Evolutionary conservation across 2,888 invertebrate genomes (phyloP).

Genomic region (Cremastinae sp.): DNA sequence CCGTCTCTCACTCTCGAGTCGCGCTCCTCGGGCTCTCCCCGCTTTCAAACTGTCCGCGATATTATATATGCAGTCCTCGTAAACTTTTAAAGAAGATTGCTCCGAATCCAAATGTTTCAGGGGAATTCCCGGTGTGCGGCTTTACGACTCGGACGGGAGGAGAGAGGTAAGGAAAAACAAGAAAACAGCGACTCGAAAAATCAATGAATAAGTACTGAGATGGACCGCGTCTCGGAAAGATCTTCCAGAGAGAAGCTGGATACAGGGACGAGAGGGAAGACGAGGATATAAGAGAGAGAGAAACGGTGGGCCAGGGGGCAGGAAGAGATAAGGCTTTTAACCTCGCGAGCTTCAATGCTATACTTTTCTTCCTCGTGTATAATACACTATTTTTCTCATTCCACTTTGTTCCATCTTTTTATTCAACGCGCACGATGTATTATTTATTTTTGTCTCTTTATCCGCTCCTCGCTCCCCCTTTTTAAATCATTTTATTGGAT

Average conservation of each 20-base stretch:
- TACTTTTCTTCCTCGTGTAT: slow-evolving; percentile 3
- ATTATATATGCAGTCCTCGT: slow-evolving; percentile 55
- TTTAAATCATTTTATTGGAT: slow-evolving; percentile 3
- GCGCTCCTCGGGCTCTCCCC: slow-evolving; percentile 15
- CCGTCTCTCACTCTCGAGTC: slow-evolving; percentile 10
- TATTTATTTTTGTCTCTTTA: background rate
- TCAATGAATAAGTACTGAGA: slow-evolving; percentile 55
- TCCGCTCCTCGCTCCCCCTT: background rate
- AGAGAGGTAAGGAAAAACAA: slow-evolving; percentile 42
- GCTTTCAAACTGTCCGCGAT: slow-evolving; percentile 29
- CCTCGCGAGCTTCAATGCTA: slow-evolving; percentile 13
- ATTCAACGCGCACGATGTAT: background rate
- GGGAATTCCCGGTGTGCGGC: slow-evolving; percentile 48
- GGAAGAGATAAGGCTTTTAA: slow-evolving; percentile 36
- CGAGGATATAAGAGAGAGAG: too few species aligned
- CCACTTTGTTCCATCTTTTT: slow-evolving; percentile 1
- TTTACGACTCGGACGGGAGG: slow-evolving; percentile 58
- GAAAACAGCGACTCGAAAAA: slow-evolving; percentile 39
- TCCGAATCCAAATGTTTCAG: slow-evolving; percentile 58
- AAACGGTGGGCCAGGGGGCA: too few species aligned
- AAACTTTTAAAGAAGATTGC: slow-evolving; percentile 65
- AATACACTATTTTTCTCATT: background rate
- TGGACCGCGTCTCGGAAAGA: slow-evolving; percentile 44
- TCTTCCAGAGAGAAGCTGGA: slow-evolving; percentile 44
- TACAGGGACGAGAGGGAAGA: too few species aligned